Evolutionary conservation across 2,888 invertebrate genomes (phyloP).

Genomic region (Agrypnus murinus): DNA sequence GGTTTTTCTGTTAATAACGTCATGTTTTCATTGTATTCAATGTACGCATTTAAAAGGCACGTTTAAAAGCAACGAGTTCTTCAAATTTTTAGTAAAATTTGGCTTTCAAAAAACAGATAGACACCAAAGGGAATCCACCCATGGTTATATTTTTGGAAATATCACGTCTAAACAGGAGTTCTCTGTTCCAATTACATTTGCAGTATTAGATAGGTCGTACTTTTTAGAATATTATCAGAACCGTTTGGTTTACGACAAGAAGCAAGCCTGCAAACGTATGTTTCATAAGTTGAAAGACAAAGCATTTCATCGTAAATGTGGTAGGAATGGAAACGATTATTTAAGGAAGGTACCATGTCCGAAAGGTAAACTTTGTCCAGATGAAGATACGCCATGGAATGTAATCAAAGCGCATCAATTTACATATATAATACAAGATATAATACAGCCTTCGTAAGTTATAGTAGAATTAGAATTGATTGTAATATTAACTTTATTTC

Average conservation of each 20-base stretch:
- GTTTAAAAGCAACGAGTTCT: constrained; percentile 83
- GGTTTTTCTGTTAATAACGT: constrained; percentile 55
- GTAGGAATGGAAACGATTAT: constrained; percentile 84
- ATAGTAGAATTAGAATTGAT: neutral
- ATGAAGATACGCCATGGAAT: constrained; percentile 90
- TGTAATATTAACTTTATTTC: neutral
- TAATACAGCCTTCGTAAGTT: constrained; percentile 88
- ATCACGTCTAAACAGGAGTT: constrained; percentile 84
- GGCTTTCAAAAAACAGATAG: constrained; percentile 97
- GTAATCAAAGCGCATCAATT: constrained; percentile 93
- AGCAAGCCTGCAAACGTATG: constrained; percentile 88
- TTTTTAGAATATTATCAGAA: constrained; percentile 94
- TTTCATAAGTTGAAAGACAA: constrained; percentile 87
- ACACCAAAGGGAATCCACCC: constrained; percentile 88
- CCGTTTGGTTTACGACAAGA: constrained; percentile 78
- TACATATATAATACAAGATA: constrained; percentile 93
- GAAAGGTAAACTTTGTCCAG: constrained; percentile 83
- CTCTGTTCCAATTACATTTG: constrained; percentile 84
- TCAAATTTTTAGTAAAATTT: constrained; percentile 94
- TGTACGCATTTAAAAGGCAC: constrained; percentile 78
- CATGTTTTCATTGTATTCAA: constrained; percentile 54
- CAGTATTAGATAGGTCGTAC: constrained; percentile 91
- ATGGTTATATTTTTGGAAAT: constrained; percentile 97
- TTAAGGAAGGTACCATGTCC: constrained; percentile 91
- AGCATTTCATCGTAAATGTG: constrained; percentile 90